Percentiles rank a stretch among this genome's conserved stretches.
Evolutionary conservation across 2,888 invertebrate species (phyloP).

Genomic region (Rhagonycha lutea): DNA sequence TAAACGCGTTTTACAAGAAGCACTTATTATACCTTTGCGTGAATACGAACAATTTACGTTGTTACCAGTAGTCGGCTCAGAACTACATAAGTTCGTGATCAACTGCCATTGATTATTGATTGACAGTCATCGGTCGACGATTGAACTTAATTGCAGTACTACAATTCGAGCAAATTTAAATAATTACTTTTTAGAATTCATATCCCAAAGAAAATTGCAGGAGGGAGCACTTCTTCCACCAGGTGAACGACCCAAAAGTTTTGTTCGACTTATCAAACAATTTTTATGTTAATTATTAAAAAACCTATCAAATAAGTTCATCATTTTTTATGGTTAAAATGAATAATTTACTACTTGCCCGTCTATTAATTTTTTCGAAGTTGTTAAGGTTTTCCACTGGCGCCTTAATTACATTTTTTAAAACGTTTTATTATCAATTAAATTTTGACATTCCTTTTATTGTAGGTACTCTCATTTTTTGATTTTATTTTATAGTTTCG

Average conservation of each 20-base stretch:
- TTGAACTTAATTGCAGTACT: constrained; percentile 14
- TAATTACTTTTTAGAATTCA: constrained; percentile 18
- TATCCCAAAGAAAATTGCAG: background rate
- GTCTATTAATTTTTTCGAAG: background rate
- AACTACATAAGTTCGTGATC: constrained; percentile 18
- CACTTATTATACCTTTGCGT: constrained; percentile 19
- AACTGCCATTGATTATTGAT: constrained; percentile 19
- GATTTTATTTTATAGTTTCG: background rate
- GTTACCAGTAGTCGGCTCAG: constrained; percentile 17
- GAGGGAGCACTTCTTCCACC: background rate
- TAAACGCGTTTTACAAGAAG: constrained; percentile 15
- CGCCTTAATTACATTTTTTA: constrained; percentile 1
- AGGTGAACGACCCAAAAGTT: background rate
- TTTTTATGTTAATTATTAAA: background rate
- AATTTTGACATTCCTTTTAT: constrained; percentile 2
- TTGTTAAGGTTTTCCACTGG: background rate
- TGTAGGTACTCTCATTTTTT: background rate
- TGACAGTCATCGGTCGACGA: constrained; percentile 19
- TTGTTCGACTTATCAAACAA: background rate
- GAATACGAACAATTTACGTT: constrained; percentile 23
- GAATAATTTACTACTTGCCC: background rate
- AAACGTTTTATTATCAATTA: background rate
- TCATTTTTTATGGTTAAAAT: background rate
- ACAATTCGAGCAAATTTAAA: constrained; percentile 19
- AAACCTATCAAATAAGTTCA: background rate